Evolutionary conservation across 2,888 invertebrate species (phyloP), one percentile per base, ranked within the genome.

Genomic region (Tinea pellionella): DNA sequence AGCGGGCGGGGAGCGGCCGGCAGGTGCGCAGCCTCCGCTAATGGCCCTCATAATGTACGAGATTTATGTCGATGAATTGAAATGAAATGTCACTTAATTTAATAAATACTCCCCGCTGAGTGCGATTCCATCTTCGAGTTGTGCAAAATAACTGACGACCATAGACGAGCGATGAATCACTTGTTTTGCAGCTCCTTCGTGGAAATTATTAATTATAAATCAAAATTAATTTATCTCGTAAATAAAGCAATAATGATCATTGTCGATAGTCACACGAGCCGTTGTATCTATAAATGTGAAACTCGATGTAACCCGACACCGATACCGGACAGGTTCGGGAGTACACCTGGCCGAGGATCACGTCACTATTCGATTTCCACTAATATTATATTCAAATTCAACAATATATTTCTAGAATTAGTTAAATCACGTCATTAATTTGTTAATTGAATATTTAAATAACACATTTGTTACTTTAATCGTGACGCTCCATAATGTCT

Each of bases 231-330:
- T 58, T 37, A 86, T 81, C 74, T 79, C 71, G 67, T 74, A 76
- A 75, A 81, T 85, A 85, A 80, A 80, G 80, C 78, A 83, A 84
- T 85, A 81, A 86, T 83, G 80, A 82, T 75, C 78, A 78, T 64
- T 68, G 77, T 77, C 78, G 70, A 80, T 83, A 82, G 85, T 83
- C 77, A 82, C 74, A 74, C 70, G 86, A 85, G 83, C 75, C 75
- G 57, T n/a, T 79, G 83, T 84, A 85, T n/a, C n/a, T n/a, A n/a
- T 85, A 84, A 80, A 86, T 82, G 82, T 85, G 85, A 85, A 85
- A 85, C 83, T 84, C 79, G 76, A 75, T 79, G 86, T 81, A 87
- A 86, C 72, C 63, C 72, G 83, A 87, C 74, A 57, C 80, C 77
- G 62, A 68, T 69, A 71, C 67, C 66, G 72, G 73, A 78, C 83